These are phyloP conservation scores for Archaeoteleia sp. DNA, from an alignment of 2,888 invertebrate genomes.

Conservation along the genomic window DNA sequence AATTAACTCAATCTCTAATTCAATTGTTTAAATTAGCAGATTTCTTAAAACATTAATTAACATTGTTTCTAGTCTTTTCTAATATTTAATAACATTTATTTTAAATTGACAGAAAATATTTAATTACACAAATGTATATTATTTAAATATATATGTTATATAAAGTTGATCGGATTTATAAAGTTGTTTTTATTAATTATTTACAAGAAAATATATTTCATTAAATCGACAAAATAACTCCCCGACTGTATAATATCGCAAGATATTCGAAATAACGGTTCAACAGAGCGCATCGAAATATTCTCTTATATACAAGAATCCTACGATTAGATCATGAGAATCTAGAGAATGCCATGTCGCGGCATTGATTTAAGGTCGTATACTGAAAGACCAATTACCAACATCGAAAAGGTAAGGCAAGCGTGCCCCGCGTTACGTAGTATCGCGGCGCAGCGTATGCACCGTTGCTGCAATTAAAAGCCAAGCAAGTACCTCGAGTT, in stretches of 20 bases:
- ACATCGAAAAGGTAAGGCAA: constrained; percentile 48
- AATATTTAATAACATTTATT: too few species aligned
- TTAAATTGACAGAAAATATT: too few species aligned
- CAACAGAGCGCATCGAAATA: constrained; percentile 36
- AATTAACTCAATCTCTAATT: too few species aligned
- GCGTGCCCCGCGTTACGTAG: constrained; percentile 42
- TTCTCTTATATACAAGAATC: constrained; percentile 48
- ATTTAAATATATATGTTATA: too few species aligned
- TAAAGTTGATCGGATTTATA: too few species aligned
- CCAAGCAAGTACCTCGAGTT: constrained; percentile 28
- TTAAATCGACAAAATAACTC: too few species aligned
- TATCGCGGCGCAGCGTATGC: constrained; percentile 35
- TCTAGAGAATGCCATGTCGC: constrained; percentile 44
- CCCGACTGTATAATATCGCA: constrained; percentile 27
- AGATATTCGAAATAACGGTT: constrained; percentile 43
- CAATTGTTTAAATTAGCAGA: too few species aligned
- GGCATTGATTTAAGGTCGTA: constrained; percentile 52
- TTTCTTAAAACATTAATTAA: too few species aligned
- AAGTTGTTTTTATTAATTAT: too few species aligned
- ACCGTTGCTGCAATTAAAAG: constrained; percentile 40
- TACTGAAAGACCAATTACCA: constrained; percentile 51
- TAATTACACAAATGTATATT: too few species aligned
- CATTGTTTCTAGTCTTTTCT: too few species aligned
- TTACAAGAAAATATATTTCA: too few species aligned
- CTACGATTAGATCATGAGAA: constrained; percentile 51